A percentile compares a stretch with the other conserved stretches of the same genome.
Conservation (phyloP, 2,113 vertebrate species). For the Podarcis cretensis region DNA sequence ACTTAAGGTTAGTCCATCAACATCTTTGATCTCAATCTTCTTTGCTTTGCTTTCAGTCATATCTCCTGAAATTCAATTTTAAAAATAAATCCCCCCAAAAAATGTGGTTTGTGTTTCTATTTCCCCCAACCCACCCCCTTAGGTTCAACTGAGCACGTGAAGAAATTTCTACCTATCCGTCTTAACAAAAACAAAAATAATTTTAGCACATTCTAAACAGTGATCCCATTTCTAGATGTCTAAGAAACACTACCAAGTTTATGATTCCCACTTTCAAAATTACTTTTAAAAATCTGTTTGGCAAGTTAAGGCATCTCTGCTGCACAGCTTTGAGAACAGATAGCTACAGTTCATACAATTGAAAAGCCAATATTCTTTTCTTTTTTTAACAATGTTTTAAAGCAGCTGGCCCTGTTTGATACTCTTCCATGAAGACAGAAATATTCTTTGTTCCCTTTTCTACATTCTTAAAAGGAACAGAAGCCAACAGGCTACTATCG, state of each 20-base stretch:
- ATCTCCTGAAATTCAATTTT: conserved; percentile 81
- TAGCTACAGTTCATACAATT: background rate
- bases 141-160: background rate
- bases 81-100: conserved; percentile 12
- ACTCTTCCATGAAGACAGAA: background rate
- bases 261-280: background rate
- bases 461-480: background rate
- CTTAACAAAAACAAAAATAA: background rate
- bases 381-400: background rate
- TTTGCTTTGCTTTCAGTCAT: conserved; percentile 97
- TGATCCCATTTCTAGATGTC: background rate
- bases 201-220: background rate
- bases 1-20: conserved; percentile 89
- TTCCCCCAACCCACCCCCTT: background rate
- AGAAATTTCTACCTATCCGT: background rate
- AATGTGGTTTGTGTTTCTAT: background rate
- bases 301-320: background rate
- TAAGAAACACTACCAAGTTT: background rate
- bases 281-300: background rate
- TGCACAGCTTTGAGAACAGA: background rate
- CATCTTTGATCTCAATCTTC: conserved; percentile 92
- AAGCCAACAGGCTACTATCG: background rate
- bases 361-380: background rate
- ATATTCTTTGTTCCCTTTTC: background rate
- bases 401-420: background rate